phyloP scores from a whole-genome alignment of 2,113 vertebrate species.

The Sebastes schlegelii region DNA sequence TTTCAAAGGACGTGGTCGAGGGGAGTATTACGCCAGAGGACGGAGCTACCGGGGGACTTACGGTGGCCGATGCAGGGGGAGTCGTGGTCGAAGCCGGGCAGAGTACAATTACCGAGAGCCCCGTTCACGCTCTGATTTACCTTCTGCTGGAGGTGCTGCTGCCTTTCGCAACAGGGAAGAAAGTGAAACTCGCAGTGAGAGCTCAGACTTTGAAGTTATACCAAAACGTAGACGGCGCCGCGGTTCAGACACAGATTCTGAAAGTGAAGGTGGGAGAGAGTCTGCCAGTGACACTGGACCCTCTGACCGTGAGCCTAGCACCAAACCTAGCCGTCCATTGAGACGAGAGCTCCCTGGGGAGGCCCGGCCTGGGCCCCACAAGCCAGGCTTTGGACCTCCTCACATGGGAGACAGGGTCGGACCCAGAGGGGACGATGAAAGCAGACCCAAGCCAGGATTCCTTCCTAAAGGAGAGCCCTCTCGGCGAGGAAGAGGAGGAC shows the following conservation, averaged over 20 bases:
- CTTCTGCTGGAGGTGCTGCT: constrained; percentile 72
- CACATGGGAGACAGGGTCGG: constrained; percentile 74
- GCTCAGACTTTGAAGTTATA: constrained; percentile 96
- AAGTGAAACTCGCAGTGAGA: constrained; percentile 98
- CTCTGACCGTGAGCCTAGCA: constrained; percentile 92
- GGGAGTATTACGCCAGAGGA: constrained; percentile 97
- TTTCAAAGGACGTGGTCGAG: constrained; percentile 93
- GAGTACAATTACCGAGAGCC: constrained; percentile 93
- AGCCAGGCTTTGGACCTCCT: constrained; percentile 75
- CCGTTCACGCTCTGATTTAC: constrained; percentile 88
- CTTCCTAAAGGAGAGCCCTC: constrained; percentile 96
- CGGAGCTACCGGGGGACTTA: constrained; percentile 96
- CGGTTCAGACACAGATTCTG: constrained; percentile 97
- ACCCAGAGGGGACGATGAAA: constrained; percentile 85
- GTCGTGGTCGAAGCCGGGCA: constrained; percentile 91
- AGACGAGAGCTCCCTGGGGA: constrained; percentile 80
- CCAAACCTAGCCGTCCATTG: constrained; percentile 88
- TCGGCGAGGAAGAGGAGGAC: constrained; percentile 91
- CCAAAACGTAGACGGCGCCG: constrained; percentile 93
- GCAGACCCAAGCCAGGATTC: constrained; percentile 92
- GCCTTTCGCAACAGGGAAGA: constrained; percentile 91
- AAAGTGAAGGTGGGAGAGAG: constrained; percentile 93
- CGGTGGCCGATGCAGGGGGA: constrained; percentile 89
- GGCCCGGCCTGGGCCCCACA: constrained; percentile 66
- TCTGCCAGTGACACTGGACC: constrained; percentile 95